phyloP scores from a whole-genome alignment of 2,113 vertebrate species.

The Gopherus flavomarginatus region DNA sequence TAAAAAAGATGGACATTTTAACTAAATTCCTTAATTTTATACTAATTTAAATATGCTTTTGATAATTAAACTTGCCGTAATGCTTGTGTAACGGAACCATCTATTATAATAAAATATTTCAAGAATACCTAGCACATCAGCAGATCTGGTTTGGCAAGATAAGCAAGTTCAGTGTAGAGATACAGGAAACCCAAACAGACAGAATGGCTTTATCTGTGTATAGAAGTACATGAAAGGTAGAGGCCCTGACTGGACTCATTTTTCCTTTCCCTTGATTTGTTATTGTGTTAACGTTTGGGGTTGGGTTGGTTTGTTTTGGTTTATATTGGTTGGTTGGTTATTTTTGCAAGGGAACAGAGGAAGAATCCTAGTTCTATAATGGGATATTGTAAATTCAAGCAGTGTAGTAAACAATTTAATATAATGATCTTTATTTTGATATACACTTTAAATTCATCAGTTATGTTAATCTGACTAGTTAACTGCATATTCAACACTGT shows the following conservation, averaged over 20 bases:
- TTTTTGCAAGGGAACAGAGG: conserved; percentile 43
- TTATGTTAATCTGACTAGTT: neutral
- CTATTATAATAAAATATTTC: neutral
- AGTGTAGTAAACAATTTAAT: neutral
- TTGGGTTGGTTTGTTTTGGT: neutral
- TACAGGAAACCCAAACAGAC: neutral
- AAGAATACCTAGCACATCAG: neutral
- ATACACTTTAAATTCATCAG: neutral
- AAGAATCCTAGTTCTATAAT: conserved; percentile 1
- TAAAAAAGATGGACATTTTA: neutral
- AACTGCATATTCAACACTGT: neutral
- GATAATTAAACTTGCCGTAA: fast-evolving
- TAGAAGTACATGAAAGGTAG: neutral
- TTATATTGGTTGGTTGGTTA: conserved; percentile 2
- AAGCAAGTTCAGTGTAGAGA: neutral
- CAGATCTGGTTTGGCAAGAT: neutral
- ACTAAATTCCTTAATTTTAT: neutral
- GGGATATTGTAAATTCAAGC: conserved; percentile 38
- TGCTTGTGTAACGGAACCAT: neutral
- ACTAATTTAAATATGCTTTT: neutral
- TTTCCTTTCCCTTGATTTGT: conserved; percentile 18
- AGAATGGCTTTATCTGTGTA: fast-evolving
- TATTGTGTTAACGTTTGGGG: conserved; percentile 20
- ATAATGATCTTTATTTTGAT: neutral
- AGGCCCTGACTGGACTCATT: neutral